Evolutionary conservation across 2,113 vertebrate genomes (phyloP), one percentile per base, ranked within the genome.

Genomic region (Myiagra hebetior): DNA sequence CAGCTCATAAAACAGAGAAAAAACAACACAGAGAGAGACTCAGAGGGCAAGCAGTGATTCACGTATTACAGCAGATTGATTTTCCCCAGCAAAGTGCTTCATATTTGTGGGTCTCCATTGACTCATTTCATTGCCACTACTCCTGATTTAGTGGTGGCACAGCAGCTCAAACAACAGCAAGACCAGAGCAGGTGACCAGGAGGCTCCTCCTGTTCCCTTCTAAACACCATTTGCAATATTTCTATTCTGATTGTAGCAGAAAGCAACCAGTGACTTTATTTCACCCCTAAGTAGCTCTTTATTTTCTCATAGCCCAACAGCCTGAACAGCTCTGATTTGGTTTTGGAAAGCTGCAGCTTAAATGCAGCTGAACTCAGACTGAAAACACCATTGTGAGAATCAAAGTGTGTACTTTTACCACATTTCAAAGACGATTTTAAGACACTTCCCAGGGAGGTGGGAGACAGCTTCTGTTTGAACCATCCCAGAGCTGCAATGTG

Each of bases 11-110:
- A 94, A 22, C 75, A 53, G 12, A 37, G 52, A 16, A 52, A 22
- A 20, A 64, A 4, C 49, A 75, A 5, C 37, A 12, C 4, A 24
- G 9, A 35, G 10, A 50, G 53, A 52, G 37, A 44, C 49, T 26
- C 49, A 15, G 65, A 75, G 70, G 74, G 65, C 6, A 8, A 79
- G 76, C 69, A 65, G 35, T 13, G 44, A 64, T 49, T 85, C 78
- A 28, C 0, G 0, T 8, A 13, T 50, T 30, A 13, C 1, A 64
- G 67, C 72, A 28, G 37, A 39, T 56, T 52, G 56, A 26, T 68
- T 87, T 82, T 75, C 70, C 84, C 52, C 22, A 17, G 52, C 74
- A 79, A 55, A 70, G 22, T 15, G 53, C 46, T 82, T n/a, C 3
- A 1, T 42, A 11, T 81, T 72, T 93, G 73, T 82, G 78, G 75